A percentile compares a stretch with the other conserved stretches of the same genome.
These are phyloP conservation scores for Xestia sexstrigata DNA, from an alignment of 2,888 invertebrate species.

Conservation along the genomic window DNA sequence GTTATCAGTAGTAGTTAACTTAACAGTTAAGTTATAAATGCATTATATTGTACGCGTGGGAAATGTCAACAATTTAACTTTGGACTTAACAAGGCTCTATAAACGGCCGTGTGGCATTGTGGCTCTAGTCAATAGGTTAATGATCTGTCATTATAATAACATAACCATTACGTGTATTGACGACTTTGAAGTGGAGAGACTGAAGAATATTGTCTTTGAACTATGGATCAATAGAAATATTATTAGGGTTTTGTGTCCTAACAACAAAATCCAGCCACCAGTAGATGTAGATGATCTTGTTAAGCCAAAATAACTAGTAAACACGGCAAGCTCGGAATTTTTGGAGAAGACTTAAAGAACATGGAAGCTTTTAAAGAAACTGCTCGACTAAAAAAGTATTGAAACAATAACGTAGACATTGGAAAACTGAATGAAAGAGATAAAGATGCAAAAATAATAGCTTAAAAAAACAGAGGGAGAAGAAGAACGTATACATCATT, in stretches of 20 bases:
- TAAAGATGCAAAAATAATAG: background rate
- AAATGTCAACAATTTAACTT: slow-evolving; percentile 63
- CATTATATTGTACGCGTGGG: slow-evolving; percentile 57
- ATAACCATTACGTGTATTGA: slow-evolving; percentile 33
- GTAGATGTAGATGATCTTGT: background rate
- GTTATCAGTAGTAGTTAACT: slow-evolving; percentile 55
- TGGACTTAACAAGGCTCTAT: slow-evolving; percentile 33
- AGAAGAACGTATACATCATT: background rate
- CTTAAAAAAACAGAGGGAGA: no score
- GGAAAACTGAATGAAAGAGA: background rate
- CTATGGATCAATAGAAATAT: background rate
- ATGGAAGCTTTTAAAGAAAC: background rate
- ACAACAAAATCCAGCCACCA: background rate
- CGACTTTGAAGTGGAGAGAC: background rate
- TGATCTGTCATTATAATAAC: slow-evolving; percentile 34
- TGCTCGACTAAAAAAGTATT: background rate
- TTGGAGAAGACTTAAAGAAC: background rate
- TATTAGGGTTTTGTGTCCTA: background rate
- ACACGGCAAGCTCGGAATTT: background rate
- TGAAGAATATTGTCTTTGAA: background rate
- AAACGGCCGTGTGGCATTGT: slow-evolving; percentile 37
- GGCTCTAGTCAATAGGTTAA: slow-evolving; percentile 40
- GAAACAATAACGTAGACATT: background rate
- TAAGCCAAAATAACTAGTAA: background rate
- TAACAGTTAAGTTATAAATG: slow-evolving; percentile 61